These are phyloP conservation scores for Drosophila carrolli DNA, from an alignment of 1,140 invertebrate species.

Conservation along the genomic window DNA sequence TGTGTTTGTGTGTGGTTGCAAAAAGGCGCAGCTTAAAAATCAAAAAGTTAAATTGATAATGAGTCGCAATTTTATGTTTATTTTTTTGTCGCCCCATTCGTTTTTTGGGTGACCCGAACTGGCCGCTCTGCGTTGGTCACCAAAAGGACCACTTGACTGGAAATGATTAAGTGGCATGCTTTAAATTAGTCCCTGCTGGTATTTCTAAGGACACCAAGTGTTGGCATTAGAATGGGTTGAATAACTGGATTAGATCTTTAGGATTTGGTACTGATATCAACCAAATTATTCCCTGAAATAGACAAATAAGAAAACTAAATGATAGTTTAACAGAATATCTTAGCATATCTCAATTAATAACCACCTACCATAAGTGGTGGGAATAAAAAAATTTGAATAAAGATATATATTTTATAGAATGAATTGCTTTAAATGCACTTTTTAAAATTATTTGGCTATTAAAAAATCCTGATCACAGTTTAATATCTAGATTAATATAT, in stretches of 20 bases:
- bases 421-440: too few relatives aligned
- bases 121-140: slow-evolving; percentile 25
- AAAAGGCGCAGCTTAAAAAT: slow-evolving; percentile 69
- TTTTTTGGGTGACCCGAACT: slow-evolving; percentile 29
- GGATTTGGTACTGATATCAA: not conserved
- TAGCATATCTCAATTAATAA: too few relatives aligned
- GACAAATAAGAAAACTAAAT: too few relatives aligned
- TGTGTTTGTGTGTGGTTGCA: slow-evolving; percentile 38
- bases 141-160: slow-evolving; percentile 31
- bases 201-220: slow-evolving; percentile 3
- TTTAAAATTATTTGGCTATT: too few relatives aligned
- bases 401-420: too few relatives aligned
- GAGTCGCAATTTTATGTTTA: slow-evolving; percentile 63
- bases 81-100: slow-evolving; percentile 38
- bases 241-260: too few relatives aligned
- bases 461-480: too few relatives aligned
- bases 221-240: not conserved
- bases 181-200: slow-evolving; percentile 22
- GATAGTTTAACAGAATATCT: too few relatives aligned
- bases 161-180: slow-evolving; percentile 49
- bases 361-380: too few relatives aligned
- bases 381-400: too few relatives aligned
- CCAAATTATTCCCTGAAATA: too few relatives aligned
- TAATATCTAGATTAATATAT: too few relatives aligned
- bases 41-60: slow-evolving; percentile 82